Percentiles rank a stretch among this genome's conserved stretches.
Conservation (phyloP, 2,888 invertebrate genomes). For the Limnephilus auricula region DNA sequence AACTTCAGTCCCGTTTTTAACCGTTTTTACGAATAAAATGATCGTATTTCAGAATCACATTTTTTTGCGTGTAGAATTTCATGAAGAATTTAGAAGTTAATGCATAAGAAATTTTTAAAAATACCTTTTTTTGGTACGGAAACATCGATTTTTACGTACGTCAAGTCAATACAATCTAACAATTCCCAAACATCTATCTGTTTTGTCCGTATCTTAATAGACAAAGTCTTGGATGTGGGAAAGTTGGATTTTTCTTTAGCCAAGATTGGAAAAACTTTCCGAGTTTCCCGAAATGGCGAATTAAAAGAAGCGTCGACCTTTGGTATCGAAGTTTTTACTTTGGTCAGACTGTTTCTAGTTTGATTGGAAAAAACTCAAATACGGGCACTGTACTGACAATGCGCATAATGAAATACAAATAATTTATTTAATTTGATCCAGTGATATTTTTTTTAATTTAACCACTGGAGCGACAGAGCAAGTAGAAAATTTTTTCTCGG, state of each 20-base stretch:
- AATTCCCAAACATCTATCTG: background rate
- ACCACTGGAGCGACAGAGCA: too few species aligned
- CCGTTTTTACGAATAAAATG: too few species aligned
- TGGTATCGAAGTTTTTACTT: background rate
- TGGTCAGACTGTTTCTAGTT: background rate
- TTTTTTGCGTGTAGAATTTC: too few species aligned
- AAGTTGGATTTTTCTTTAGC: background rate
- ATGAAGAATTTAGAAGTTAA: too few species aligned
- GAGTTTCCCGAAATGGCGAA: background rate
- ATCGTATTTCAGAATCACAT: too few species aligned
- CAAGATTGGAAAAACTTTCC: background rate
- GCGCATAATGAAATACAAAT: background rate
- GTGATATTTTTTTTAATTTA: too few species aligned
- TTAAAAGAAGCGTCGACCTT: background rate
- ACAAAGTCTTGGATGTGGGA: background rate
- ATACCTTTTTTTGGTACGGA: background rate
- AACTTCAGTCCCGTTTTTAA: too few species aligned
- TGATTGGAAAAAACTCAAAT: background rate
- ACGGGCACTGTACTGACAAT: background rate
- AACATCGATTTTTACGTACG: background rate
- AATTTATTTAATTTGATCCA: background rate
- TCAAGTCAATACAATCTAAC: background rate
- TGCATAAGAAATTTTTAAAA: too few species aligned
- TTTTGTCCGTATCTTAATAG: background rate
- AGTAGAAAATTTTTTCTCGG: too few species aligned